A percentile compares a stretch with the other conserved stretches of the same genome.
Conservation (phyloP, 1,140 invertebrate genomes). For the Archivesica marissinica region DNA sequence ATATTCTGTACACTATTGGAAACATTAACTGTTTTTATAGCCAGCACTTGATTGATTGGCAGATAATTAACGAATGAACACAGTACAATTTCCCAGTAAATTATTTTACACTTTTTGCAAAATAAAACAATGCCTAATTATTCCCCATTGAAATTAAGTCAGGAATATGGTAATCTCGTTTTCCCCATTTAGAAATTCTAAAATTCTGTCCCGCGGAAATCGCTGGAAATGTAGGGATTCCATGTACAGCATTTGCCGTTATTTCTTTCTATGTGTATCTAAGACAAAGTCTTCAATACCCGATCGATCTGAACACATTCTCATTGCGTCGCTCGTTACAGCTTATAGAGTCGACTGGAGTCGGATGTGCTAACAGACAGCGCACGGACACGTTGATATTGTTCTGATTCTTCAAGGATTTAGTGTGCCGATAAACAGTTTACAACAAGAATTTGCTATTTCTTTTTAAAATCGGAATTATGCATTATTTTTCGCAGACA, state of each 20-base stretch:
- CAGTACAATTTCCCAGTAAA: too few species aligned
- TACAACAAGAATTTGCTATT: not conserved
- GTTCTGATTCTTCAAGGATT: not conserved
- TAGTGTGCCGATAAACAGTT: not conserved
- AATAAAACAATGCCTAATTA: not conserved
- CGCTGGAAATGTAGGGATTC: not conserved
- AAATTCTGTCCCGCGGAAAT: not conserved
- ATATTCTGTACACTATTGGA: too few species aligned
- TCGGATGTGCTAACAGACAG: not conserved
- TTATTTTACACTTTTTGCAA: too few species aligned
- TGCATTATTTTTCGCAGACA: too few species aligned
- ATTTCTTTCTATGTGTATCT: not conserved
- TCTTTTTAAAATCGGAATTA: not conserved
- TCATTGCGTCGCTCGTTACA: slow-evolving; percentile 10
- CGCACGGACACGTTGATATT: not conserved
- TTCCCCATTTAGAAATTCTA: not conserved
- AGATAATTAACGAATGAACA: too few species aligned
- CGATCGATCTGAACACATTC: slow-evolving; percentile 14
- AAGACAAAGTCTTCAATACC: slow-evolving; percentile 15
- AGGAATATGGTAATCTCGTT: not conserved
- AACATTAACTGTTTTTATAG: too few species aligned
- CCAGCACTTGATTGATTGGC: too few species aligned
- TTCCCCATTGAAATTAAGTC: not conserved
- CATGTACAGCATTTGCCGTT: not conserved
- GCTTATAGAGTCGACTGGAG: not conserved